phyloP scores from a whole-genome alignment of 2,797 vertebrate genomes.

The Phalloptychus januarius region DNA sequence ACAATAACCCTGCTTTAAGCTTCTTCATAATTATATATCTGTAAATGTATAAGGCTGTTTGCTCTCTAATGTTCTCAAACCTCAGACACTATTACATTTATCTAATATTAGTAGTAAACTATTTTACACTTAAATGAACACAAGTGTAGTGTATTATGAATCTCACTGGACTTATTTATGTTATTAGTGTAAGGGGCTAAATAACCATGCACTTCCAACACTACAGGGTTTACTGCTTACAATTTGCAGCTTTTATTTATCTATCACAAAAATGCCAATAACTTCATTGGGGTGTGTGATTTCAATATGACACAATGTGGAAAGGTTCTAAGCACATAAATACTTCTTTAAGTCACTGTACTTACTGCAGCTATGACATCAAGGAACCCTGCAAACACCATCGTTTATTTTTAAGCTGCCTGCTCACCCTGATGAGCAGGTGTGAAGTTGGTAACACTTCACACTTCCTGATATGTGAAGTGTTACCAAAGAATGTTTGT shows the following conservation, averaged over 20 bases:
- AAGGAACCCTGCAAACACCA: neutral
- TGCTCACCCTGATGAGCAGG: neutral
- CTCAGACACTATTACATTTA: neutral
- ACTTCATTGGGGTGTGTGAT: neutral
- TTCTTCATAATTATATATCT: neutral
- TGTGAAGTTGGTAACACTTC: too few species aligned
- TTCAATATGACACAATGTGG: neutral
- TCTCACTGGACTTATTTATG: neutral
- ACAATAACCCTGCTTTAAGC: neutral
- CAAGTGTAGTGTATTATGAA: neutral
- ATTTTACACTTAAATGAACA: neutral
- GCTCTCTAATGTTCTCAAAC: neutral
- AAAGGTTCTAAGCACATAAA: neutral
- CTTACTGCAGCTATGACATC: neutral
- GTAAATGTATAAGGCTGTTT: neutral
- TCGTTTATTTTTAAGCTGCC: neutral
- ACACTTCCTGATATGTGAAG: neutral
- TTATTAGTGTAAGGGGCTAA: neutral
- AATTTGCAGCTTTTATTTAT: neutral
- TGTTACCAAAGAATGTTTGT: neutral
- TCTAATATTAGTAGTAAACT: neutral
- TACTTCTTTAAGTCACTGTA: neutral
- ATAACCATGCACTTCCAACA: neutral
- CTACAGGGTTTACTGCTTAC: neutral
- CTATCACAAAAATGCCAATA: neutral